A percentile compares a stretch with the other conserved stretches of the same genome.
phyloP scores from a whole-genome alignment of 2,888 invertebrate species.

The Thecocarcelia acutangulata region DNA sequence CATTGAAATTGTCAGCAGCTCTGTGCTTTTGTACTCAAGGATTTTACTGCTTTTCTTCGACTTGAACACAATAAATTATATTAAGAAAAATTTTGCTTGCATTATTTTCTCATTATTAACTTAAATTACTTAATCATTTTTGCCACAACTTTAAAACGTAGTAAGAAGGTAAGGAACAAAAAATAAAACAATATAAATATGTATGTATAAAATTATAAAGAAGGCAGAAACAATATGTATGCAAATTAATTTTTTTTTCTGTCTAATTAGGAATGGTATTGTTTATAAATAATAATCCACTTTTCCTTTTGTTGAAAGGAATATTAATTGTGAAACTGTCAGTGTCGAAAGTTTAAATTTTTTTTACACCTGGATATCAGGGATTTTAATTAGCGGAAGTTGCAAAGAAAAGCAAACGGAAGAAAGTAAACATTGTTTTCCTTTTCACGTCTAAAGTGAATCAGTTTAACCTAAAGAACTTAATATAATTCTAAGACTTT shows the following conservation, averaged over 20 bases:
- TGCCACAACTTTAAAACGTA: too few species aligned
- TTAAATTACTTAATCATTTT: too few species aligned
- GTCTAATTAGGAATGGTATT: neutral
- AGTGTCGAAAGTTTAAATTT: slow-evolving; percentile 10
- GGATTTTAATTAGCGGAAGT: slow-evolving; percentile 48
- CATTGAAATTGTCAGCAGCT: too few species aligned
- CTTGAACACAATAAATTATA: too few species aligned
- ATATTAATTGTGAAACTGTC: slow-evolving; percentile 7
- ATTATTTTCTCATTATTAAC: too few species aligned
- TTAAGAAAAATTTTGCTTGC: too few species aligned
- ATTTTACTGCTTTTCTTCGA: too few species aligned
- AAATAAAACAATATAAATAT: neutral
- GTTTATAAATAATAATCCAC: neutral
- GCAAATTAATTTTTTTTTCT: too few species aligned
- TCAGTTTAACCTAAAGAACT: slow-evolving; percentile 4
- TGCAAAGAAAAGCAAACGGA: slow-evolving; percentile 1
- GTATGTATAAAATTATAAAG: neutral
- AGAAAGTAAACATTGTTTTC: slow-evolving; percentile 16
- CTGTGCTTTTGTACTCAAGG: too few species aligned
- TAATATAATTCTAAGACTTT: slow-evolving; percentile 6
- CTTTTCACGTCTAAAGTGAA: slow-evolving; percentile 29
- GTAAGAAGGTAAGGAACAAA: too few species aligned
- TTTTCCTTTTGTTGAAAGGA: slow-evolving; percentile 4
- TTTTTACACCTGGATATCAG: slow-evolving; percentile 7
- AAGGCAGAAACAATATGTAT: neutral